Base-by-base conservation (phyloP, 2,888 invertebrate species). In the Aporophyla lueneburgensis region DNA sequence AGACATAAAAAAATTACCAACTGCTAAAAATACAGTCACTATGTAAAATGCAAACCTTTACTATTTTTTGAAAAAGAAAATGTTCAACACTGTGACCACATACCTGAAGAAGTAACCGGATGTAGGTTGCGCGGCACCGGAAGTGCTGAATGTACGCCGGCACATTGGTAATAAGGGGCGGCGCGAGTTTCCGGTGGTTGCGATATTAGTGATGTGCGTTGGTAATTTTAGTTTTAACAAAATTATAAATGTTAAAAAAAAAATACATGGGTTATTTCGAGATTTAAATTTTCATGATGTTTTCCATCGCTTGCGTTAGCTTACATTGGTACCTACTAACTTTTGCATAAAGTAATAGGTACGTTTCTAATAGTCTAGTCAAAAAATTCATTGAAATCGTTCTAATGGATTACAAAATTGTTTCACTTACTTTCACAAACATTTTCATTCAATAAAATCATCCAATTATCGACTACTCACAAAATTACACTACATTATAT, bases 91-190 rank as follows among this genome's bases (percentile, higher is more conserved):
- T 78, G 74, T 72, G 80, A 78, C 82, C 85, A 71, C 86, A 86
- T 88, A 87, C 87, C 89, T 88, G 85, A 88, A 89, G 89, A 92
- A 91, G 90, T 85, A 87, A 87, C 89, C 91, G 93, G 92, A 92
- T 84, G 89, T 89, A 87, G 85, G 89, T 87, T 88, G 88, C 88
- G 87, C 81, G 88, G 88, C 89, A 88, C 91, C 91, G 94, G 93
- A 93, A 93, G 86, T 88, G 87, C 91, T 90, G 91, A 93, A 91
- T 91, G 91, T 92, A 91, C 90, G 90, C 81, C 88, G 89, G 91
- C 93, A 91, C 93, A 93, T 92, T 93, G 92, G 93, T 93, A 93
- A 93, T 92, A 92, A 91, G 90, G 90, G 87, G 88, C 81, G 89
- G 88, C 83, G 78, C 81, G 70, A 71, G 83, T 86, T 86, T 90